These are phyloP conservation scores for Scaeva pyrastri DNA, from an alignment of 2,888 invertebrate species.

Conservation along the genomic window DNA sequence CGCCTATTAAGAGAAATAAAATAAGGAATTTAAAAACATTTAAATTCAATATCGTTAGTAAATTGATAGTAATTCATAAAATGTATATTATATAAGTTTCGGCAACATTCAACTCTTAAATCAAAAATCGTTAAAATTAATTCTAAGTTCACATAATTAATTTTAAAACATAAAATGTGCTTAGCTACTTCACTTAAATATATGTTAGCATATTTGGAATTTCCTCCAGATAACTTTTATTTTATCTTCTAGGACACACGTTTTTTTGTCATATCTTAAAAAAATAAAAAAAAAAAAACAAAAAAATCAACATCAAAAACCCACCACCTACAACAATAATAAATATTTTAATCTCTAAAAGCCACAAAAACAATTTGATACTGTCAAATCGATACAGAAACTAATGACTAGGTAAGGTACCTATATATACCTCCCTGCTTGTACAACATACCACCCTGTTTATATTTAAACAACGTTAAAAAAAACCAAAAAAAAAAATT, in stretches of 20 bases:
- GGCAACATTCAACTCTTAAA: no score
- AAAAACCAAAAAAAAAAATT: not conserved
- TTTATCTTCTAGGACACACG: slow-evolving; percentile 9
- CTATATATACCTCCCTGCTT: no score
- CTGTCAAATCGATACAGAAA: slow-evolving; percentile 12
- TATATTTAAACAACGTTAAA: not conserved
- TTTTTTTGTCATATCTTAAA: slow-evolving; percentile 3
- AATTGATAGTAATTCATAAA: no score
- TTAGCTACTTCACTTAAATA: no score
- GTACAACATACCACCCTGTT: not conserved
- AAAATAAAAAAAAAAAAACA: not conserved
- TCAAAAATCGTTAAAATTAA: no score
- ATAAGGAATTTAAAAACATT: no score
- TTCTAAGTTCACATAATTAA: no score
- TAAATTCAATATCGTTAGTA: no score
- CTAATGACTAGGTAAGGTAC: not conserved
- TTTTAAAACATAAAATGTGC: no score
- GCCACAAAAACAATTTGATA: not conserved
- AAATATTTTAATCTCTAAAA: slow-evolving; percentile 19
- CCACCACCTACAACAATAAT: slow-evolving; percentile 13
- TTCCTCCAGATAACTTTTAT: not conserved
- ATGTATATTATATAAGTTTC: no score
- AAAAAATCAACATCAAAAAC: no score
- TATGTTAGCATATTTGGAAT: not conserved
- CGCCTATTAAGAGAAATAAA: no score